Base-by-base conservation (phyloP, 2,113 vertebrate species). In the Brevimyrus niger region DNA sequence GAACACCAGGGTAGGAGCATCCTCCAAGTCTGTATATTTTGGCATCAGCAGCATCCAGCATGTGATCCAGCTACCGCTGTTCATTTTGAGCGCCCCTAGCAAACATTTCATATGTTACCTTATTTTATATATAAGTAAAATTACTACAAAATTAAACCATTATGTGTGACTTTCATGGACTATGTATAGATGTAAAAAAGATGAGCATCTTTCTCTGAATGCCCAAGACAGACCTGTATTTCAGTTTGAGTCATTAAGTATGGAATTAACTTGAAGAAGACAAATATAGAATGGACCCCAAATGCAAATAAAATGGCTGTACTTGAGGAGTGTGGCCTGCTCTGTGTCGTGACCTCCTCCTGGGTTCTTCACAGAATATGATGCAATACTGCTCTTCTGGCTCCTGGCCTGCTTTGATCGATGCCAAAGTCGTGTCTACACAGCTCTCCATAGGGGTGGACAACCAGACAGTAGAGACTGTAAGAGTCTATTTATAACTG, bases 301-400 rank as follows among this genome's bases (percentile, higher is more conserved):
- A 38, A 38, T 19, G 6, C 31, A 19, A 80, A 42, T 42, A 19
- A 80, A 17, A 19, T 42, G 35, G 73, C 35, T 42, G 73, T 80
- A 17, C 35, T 42, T 80, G 73, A 80, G 35, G 38, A 15, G 15
- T 42, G 73, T 42, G 73, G 13, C 35, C 17, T 80, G 73, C 35
- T 80, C 35, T 80, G 73, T 38, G 73, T 80, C 73, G 73, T 80
- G 73, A 80, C 35, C 73, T 80, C 73, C 73, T 76, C 73, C 73
- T 80, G 17, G 15, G 73, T 38, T 80, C 35, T 80, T 42, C 31
- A 80, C 35, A 80, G 35, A 15, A 15, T 38, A 80, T 80, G 73
- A 80, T 80, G 73, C 73, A 80, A 80, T 80, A 42, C 15, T 42
- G 73, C 73, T 38, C 17, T 19, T 38, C 73, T 80, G 73, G 73